These are phyloP conservation scores for Luperina nickerlii DNA, from an alignment of 2,888 invertebrate genomes.

Conservation along the genomic window DNA sequence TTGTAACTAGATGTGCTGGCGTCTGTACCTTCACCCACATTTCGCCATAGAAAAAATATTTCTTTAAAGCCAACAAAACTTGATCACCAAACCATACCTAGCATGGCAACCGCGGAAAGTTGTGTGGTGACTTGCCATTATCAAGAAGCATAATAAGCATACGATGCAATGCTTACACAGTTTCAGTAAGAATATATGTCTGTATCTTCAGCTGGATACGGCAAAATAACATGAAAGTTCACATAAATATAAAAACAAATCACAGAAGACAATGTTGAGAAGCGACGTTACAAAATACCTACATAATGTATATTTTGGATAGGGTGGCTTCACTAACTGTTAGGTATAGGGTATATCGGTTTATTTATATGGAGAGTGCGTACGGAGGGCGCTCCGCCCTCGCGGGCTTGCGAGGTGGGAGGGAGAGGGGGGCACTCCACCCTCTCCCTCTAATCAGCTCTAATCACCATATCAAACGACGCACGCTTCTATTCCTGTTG, in stretches of 20 bases:
- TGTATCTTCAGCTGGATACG: too few species aligned
- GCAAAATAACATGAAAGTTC: not conserved
- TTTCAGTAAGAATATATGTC: not conserved
- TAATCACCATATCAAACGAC: constrained; percentile 91
- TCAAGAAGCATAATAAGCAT: not conserved
- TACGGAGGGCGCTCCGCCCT: constrained; percentile 80
- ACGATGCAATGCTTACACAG: not conserved
- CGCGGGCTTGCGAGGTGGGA: constrained; percentile 61
- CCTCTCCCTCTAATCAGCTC: constrained; percentile 89
- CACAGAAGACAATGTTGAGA: constrained; percentile 66
- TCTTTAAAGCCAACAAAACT: not conserved
- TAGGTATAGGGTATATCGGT: constrained; percentile 86
- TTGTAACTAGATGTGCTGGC: too few species aligned
- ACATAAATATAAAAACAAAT: constrained; percentile 45
- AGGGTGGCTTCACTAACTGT: constrained; percentile 76
- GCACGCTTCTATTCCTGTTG: constrained; percentile 87
- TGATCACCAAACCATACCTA: too few species aligned
- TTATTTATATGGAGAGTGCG: constrained; percentile 89
- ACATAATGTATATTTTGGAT: constrained; percentile 71
- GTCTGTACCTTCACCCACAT: not conserved
- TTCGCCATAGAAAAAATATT: not conserved
- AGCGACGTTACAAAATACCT: constrained; percentile 68
- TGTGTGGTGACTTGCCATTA: not conserved
- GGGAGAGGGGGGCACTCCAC: constrained; percentile 60
- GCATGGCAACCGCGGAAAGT: not conserved